Evolutionary conservation across 2,888 invertebrate species (phyloP), one percentile per base, ranked within the genome.

Genomic region (Xestia sexstrigata): DNA sequence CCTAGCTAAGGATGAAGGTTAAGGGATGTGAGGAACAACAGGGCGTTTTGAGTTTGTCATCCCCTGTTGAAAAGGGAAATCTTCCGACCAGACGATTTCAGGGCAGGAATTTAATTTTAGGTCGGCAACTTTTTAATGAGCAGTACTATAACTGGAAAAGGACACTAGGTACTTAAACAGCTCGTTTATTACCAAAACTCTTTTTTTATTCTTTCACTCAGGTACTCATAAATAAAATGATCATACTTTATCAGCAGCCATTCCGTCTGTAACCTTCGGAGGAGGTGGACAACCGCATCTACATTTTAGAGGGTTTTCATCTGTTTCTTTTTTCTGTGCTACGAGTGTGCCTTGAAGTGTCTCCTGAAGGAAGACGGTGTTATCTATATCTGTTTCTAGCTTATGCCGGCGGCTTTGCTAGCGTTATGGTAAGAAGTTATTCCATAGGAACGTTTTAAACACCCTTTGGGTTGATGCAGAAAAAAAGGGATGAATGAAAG

Each of bases 241-340:
- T 58, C 30, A 70, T 71, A 74, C 71, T 74, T 71, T 20, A 20
- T 70, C 58, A n/a, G 71, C 20, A 35, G 42, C 55, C 20, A n/a
- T 35, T 35, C n/a, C 55, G 9, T 58, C 23, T 2, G 20, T 5
- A 35, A 20, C n/a, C n/a, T 42, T 20, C 7, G 9, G 20, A n/a
- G 30, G 70, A 49, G n/a, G 26, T 6, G n/a, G n/a, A 55, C 70
- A n/a, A 9, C 42, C 42, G 30, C 70, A 71, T 1, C n/a, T 17
- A 17, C 23, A 4, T n/a, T n/a, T 74, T 15, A n/a, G 20, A 66
- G 13, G 42, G 8, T 17, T 65, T 42, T n/a, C 17, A 65, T 42
- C n/a, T 45, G n/a, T n/a, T 42, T 9, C 65, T 15, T n/a, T 39
- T 63, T n/a, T n/a, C n/a, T 39, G n/a, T 15, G 63, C 39, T 39